phyloP scores from a whole-genome alignment of 2,888 invertebrate genomes.

The Lochmaea crataegi region DNA sequence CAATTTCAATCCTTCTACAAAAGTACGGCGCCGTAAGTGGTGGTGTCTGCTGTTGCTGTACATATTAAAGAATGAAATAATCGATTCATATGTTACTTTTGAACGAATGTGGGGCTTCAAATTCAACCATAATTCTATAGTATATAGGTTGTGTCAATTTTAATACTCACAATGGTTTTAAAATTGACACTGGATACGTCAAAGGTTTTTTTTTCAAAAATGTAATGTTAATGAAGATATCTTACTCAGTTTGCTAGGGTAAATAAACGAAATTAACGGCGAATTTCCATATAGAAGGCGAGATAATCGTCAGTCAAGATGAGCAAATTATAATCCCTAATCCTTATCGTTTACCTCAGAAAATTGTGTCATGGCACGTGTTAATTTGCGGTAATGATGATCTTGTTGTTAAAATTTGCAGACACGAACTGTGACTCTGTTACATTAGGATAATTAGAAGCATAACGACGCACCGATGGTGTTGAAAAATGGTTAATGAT shows the following conservation, averaged over 20 bases:
- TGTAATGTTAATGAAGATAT: background rate
- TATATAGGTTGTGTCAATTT: no score
- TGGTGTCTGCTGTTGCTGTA: no score
- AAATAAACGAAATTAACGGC: slow-evolving; percentile 2
- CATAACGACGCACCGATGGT: slow-evolving; percentile 4
- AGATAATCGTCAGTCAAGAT: slow-evolving; percentile 12
- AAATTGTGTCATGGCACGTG: slow-evolving; percentile 12
- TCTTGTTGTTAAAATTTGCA: slow-evolving; percentile 35
- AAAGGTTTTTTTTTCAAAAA: background rate
- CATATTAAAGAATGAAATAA: no score
- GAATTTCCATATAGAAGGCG: slow-evolving; percentile 5
- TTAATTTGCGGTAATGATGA: slow-evolving; percentile 16
- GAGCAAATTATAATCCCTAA: slow-evolving; percentile 11
- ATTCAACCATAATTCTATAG: no score
- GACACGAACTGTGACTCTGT: slow-evolving; percentile 49
- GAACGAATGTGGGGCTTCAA: no score
- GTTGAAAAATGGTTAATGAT: slow-evolving; percentile 9
- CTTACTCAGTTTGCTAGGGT: background rate
- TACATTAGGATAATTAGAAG: slow-evolving; percentile 43
- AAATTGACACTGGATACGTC: no score
- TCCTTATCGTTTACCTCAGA: slow-evolving; percentile 15
- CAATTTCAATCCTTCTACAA: no score
- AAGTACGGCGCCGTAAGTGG: no score
- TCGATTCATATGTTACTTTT: no score
- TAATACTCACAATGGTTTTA: no score